These are phyloP conservation scores for Thunnus albacares DNA, from an alignment of 2,797 vertebrate species.

Conservation along the genomic window DNA sequence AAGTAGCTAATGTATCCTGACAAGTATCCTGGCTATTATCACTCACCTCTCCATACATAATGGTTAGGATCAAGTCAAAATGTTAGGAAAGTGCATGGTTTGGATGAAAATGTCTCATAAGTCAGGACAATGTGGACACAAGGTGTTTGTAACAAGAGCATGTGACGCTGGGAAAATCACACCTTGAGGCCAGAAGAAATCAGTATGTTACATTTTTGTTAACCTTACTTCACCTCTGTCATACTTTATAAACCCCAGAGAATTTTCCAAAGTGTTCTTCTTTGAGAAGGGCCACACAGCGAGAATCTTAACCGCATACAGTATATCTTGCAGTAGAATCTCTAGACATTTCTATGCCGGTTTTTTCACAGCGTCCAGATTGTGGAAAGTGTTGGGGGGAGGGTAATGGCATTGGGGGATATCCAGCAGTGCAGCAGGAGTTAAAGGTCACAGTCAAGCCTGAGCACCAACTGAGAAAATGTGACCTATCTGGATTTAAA, in stretches of 20 bases:
- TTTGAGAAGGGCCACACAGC: neutral
- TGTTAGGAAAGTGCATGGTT: neutral
- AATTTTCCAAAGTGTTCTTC: neutral
- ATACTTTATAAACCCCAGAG: conserved; percentile 20
- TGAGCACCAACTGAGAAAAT: conserved; percentile 25
- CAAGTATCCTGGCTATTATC: conserved; percentile 18
- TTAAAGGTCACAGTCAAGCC: conserved; percentile 28
- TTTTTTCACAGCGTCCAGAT: conserved; percentile 5
- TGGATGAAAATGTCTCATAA: neutral
- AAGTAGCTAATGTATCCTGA: neutral
- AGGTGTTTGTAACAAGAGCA: conserved; percentile 27
- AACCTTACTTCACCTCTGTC: conserved; percentile 28
- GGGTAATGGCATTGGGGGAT: neutral
- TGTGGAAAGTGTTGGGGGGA: neutral
- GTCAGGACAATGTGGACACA: conserved; percentile 9
- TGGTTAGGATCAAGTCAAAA: neutral
- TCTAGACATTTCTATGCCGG: neutral
- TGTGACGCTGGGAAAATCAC: neutral
- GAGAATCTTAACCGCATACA: conserved; percentile 7
- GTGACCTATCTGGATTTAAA: conserved; percentile 13
- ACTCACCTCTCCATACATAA: neutral
- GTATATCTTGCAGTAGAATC: conserved; percentile 9
- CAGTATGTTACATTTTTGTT: conserved; percentile 2
- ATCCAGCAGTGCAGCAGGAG: conserved; percentile 15
- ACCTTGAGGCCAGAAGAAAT: neutral